phyloP scores from a whole-genome alignment of 30 jellyfish, hydroid and myxozoan species.

The Aurelia aurita region DNA sequence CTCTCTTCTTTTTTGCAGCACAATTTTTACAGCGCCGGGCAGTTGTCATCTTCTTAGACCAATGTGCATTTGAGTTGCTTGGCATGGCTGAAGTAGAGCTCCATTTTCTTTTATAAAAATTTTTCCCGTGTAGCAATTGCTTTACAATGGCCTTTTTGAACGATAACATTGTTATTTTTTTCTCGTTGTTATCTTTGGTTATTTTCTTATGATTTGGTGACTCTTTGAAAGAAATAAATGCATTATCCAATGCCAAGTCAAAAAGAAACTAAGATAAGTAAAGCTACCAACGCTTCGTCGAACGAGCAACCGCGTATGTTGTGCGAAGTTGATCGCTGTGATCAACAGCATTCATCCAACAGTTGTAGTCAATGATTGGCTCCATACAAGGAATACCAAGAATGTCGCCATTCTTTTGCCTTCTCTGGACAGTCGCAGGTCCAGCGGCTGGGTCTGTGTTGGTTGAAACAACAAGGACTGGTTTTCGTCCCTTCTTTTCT shows the following conservation, averaged over 20 bases:
- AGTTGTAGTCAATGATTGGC: no score
- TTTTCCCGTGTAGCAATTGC: neutral
- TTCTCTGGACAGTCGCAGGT: neutral
- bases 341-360: no score
- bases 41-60: neutral
- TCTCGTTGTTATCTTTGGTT: neutral
- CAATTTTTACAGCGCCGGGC: neutral
- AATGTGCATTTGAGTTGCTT: neutral
- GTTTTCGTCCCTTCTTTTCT: no score
- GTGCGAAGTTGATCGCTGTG: constrained; percentile 18
- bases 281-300: constrained; percentile 22
- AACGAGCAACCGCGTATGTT: constrained; percentile 3
- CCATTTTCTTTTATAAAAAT: no score
- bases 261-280: neutral
- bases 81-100: neutral
- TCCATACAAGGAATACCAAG: no score
- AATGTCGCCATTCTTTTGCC: no score
- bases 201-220: neutral
- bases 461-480: neutral
- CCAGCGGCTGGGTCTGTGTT: constrained; percentile 15
- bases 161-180: neutral
- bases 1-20: neutral
- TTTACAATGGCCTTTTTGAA: neutral
- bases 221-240: neutral
- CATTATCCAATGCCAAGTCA: neutral